Evolutionary conservation across 2,113 vertebrate species (phyloP).

Genomic region (Laterallus jamaicensis): DNA sequence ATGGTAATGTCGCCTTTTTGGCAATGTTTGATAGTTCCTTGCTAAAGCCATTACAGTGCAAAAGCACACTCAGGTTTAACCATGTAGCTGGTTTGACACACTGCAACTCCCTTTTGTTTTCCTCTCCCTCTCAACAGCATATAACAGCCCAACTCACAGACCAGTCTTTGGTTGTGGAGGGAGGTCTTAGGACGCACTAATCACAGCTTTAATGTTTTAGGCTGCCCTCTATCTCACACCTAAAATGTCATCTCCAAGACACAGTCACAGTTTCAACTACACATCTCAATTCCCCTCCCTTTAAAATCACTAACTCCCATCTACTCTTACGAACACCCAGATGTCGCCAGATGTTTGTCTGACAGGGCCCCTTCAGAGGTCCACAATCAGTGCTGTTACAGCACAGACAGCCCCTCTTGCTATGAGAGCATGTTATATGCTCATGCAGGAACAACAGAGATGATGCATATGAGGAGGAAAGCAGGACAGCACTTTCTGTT

Average conservation of each 20-base stretch:
- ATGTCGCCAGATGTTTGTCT: background rate
- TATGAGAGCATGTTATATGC: background rate
- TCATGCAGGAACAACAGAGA: background rate
- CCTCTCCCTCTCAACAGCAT: background rate
- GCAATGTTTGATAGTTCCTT: background rate
- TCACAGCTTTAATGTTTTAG: background rate
- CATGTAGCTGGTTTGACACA: accelerated
- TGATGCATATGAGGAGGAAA: background rate
- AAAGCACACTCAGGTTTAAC: background rate
- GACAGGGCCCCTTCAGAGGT: background rate
- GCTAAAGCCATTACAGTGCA: background rate
- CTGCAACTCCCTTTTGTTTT: background rate
- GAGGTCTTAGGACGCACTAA: background rate
- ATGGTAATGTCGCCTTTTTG: background rate
- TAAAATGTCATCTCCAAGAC: background rate
- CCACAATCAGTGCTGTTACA: background rate
- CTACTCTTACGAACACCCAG: background rate
- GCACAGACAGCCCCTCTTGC: accelerated
- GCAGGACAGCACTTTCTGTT: background rate
- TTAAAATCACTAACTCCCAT: background rate
- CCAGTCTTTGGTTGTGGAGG: background rate
- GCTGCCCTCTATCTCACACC: background rate
- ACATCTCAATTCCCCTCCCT: background rate
- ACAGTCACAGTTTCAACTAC: background rate
- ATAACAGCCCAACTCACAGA: background rate